Percentiles rank a stretch among this genome's conserved stretches.
phyloP scores from a whole-genome alignment of 2,797 vertebrate genomes.

The Smutsia gigantea region DNA sequence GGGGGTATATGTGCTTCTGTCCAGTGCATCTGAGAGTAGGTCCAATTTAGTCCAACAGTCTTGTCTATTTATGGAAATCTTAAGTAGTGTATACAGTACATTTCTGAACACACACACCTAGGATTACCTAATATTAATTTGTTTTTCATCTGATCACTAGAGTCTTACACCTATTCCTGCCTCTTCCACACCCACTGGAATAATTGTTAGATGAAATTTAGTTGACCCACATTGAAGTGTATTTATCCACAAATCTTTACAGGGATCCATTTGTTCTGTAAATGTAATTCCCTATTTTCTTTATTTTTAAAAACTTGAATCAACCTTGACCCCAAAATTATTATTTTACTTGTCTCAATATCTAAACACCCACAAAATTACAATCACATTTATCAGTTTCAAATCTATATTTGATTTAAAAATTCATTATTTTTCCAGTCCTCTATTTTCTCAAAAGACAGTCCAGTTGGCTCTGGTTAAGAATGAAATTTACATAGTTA shows the following conservation, averaged over 20 bases:
- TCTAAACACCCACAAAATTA: neutral
- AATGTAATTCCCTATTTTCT: neutral
- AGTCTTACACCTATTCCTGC: neutral
- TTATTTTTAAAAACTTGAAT: conserved; percentile 40
- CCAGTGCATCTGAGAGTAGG: neutral
- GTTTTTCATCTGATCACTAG: neutral
- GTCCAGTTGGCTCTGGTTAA: neutral
- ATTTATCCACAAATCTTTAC: neutral
- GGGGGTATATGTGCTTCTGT: neutral
- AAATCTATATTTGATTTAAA: neutral
- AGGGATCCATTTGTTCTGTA: neutral
- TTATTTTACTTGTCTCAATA: conserved; percentile 10
- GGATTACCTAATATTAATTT: neutral
- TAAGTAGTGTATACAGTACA: neutral
- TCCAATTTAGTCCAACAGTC: neutral
- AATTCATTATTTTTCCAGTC: neutral
- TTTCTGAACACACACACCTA: neutral
- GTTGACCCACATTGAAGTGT: neutral
- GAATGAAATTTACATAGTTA: neutral
- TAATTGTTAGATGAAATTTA: conserved; percentile 14
- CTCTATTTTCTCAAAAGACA: neutral
- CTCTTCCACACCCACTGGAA: neutral
- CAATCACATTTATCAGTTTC: neutral
- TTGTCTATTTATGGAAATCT: neutral
- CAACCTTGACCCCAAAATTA: neutral